Evolutionary conservation across 1,140 invertebrate genomes (phyloP), one percentile per base, ranked within the genome.

Genomic region (Chionoecetes opilio): DNA sequence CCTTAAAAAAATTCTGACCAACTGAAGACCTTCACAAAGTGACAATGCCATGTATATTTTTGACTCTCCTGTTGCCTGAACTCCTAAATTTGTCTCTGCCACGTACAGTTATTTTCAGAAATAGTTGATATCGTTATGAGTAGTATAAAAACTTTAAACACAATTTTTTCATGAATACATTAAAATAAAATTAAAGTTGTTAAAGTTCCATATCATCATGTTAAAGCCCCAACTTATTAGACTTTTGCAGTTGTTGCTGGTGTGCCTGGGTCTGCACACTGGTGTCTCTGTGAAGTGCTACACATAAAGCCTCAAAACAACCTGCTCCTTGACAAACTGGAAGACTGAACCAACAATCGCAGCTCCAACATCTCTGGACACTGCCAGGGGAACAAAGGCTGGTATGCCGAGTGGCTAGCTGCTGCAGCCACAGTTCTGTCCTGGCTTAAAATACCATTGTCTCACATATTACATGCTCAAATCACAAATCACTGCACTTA

Each of bases 311-410:
- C 82, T 84, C 85, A 37, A 93, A 86, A 86, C 92, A 85, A 38
- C 38, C 82, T 32, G 34, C 41, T 93, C 91, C 31, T 88, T 75
- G 63, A 75, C 63, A 88, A 41, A 93, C 93, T 93, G 93, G 93
- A 93, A 93, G 93, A 93, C 93, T 93, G 85, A 89, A 93, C 93
- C 93, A 88, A 93, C 93, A 88, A 93, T 87, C 93, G 89, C 86
- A 93, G 93, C 86, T 93, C 86, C 53, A 31, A 82, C 46, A 53
- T 11, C 88, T 82, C 93, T 93, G 93, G 86, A 86, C 86, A 88
- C 86, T 34, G 6, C 82, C 37, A 31, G 34, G 34, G 85, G 46
- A 63, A 89, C 21, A 6, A 75, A n/a, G n/a, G n/a, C n/a, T n/a
- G n/a, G n/a, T n/a, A n/a, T n/a, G 9, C 11, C 82, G 46, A 29